Base-by-base conservation (phyloP, 1,140 invertebrate genomes). In the Piezodorus guildinii region DNA sequence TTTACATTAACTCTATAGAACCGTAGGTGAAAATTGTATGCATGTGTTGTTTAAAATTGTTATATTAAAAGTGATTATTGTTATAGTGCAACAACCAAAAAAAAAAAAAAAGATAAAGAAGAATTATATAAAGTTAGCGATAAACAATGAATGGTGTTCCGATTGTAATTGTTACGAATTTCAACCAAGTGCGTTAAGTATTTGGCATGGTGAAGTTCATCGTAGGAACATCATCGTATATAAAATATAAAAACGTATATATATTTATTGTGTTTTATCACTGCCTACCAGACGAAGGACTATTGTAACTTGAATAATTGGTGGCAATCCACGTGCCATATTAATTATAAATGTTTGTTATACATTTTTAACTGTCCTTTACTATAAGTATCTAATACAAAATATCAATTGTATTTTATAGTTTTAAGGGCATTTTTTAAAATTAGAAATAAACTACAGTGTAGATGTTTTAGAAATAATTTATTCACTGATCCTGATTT, bases 351-450 rank as follows among this genome's bases (percentile, higher is more conserved):
- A 63, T 52, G 21, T 54, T 54, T 62, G 30, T 49, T 59, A n/a
- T n/a, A 60, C 58, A 60, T 44, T 62, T 65, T 19, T 59, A 34
- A 60, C 17, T 17, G 46, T 52, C 19, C 23, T 19, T 54, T 63
- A 17, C 17, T 62, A 16, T 52, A n/a, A 43, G 14, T 64, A n/a
- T 59, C 14, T 34, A 58, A 64, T 23, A 17, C 19, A 44, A 46
- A 62, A 61, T 62, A 65, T 65, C 63, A 65, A 39, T 56, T 65
- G 54, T 64, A 65, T 30, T 65, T 34, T 65, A 65, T 65, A 60
- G 43, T 62, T 62, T 39, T 65, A 65, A 65, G 60, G 64, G 60
- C 64, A 62, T 66, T 63, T 66, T 63, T 66, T 62, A 59, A 61
- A 25, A 51, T 62, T 62, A 66, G 52, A 66, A 61, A 52, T 51